phyloP scores from a whole-genome alignment of 2,888 invertebrate genomes.

The Catocala nupta region DNA sequence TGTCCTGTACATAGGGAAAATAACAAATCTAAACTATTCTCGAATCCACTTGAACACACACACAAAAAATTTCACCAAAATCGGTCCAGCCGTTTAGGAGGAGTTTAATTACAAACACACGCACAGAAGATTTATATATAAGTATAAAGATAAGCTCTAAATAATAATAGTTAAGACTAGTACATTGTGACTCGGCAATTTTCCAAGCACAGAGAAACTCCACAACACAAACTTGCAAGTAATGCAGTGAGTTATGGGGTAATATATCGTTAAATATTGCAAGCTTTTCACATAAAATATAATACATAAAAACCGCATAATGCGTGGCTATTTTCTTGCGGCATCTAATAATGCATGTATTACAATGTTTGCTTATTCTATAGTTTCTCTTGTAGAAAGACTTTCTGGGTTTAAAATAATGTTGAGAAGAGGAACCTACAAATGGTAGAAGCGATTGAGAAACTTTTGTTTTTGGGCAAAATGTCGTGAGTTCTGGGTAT shows the following conservation, averaged over 20 bases:
- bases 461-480: neutral
- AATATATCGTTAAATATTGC: slow-evolving; percentile 3
- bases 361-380: neutral
- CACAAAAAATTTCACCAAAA: too few species aligned
- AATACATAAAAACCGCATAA: slow-evolving; percentile 12
- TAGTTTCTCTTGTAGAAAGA: neutral
- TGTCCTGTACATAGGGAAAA: too few species aligned
- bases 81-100: too few species aligned
- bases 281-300: slow-evolving; percentile 9
- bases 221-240: slow-evolving; percentile 5
- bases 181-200: too few species aligned
- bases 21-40: too few species aligned
- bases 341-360: neutral
- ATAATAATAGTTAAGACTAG: too few species aligned
- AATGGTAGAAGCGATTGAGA: neutral
- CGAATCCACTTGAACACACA: too few species aligned
- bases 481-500: too few species aligned
- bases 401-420: neutral
- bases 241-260: neutral
- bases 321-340: slow-evolving; percentile 1
- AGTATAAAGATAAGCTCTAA: too few species aligned
- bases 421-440: neutral
- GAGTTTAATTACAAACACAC: too few species aligned
- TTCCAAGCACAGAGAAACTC: slow-evolving; percentile 4
- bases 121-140: too few species aligned